Evolutionary conservation across 2,797 vertebrate genomes (phyloP).

Genomic region (Rhinatrema bivittatum): DNA sequence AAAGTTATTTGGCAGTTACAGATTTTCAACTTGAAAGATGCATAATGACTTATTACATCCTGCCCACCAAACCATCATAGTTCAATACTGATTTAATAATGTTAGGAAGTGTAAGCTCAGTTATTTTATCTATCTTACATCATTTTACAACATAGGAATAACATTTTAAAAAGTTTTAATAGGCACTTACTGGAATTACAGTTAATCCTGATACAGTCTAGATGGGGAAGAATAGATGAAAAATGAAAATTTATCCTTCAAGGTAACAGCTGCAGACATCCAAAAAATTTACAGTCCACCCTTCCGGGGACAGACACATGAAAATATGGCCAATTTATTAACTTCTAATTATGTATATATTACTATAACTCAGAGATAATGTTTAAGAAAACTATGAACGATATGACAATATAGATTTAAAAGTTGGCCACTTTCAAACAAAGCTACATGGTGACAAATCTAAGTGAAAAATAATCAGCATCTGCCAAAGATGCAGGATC

Average conservation of each 20-base stretch:
- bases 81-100: conserved; percentile 35
- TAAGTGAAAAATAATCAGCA: conserved; percentile 44
- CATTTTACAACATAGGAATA: conserved; percentile 55
- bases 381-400: conserved; percentile 37
- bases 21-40: no score
- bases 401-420: conserved; percentile 47
- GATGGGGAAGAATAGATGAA: conserved; percentile 99
- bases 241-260: conserved; percentile 99
- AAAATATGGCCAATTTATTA: conserved; percentile 70
- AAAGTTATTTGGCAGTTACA: no score
- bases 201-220: conserved; percentile 99
- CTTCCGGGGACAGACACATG: conserved; percentile 90
- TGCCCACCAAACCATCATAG: conserved; percentile 39
- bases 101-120: conserved; percentile 27
- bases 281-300: conserved; percentile 91
- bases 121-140: conserved; percentile 49
- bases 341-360: conserved; percentile 43
- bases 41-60: conserved; percentile 61
- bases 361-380: conserved; percentile 53
- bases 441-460: conserved; percentile 78
- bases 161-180: conserved; percentile 85
- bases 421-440: conserved; percentile 79
- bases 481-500: conserved; percentile 58
- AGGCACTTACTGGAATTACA: conserved; percentile 99
- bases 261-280: conserved; percentile 98